A percentile compares a stretch with the other conserved stretches of the same genome.
Conservation (phyloP, 1,140 invertebrate genomes). For the Apis laboriosa region DNA sequence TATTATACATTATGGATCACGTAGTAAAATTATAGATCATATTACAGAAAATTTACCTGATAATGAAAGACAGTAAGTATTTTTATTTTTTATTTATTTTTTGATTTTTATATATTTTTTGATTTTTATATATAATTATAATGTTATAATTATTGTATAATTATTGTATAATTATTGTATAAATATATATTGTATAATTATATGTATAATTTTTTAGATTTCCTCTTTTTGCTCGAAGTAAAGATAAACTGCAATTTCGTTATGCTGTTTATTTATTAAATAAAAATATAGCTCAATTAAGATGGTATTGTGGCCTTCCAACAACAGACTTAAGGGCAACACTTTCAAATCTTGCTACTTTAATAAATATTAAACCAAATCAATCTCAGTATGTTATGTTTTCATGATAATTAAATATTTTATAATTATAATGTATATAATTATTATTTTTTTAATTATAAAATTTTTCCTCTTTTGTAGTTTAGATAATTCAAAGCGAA, state of each 20-base stretch:
- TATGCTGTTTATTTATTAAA: slow-evolving; percentile 94
- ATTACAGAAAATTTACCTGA: slow-evolving; percentile 87
- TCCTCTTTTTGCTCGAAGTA: slow-evolving; percentile 89
- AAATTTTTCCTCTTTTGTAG: slow-evolving; percentile 59
- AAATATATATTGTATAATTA: too few relatives aligned
- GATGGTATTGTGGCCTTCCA: slow-evolving; percentile 87
- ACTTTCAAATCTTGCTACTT: slow-evolving; percentile 86
- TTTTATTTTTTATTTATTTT: slow-evolving; percentile 21
- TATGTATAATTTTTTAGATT: slow-evolving; percentile 83
- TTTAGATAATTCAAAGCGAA: slow-evolving; percentile 78
- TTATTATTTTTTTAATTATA: not conserved
- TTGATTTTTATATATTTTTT: not conserved
- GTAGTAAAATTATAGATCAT: slow-evolving; percentile 89
- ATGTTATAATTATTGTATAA: not conserved
- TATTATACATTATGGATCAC: slow-evolving; percentile 88
- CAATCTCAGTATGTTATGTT: slow-evolving; percentile 68
- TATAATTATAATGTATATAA: not conserved
- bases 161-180: too few relatives aligned
- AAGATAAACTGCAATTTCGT: slow-evolving; percentile 87
- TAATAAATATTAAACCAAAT: slow-evolving; percentile 82
- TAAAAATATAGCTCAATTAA: slow-evolving; percentile 92
- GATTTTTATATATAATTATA: not conserved
- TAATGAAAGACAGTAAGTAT: slow-evolving; percentile 87
- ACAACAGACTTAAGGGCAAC: slow-evolving; percentile 88
- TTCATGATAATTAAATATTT: slow-evolving; percentile 3